These are phyloP conservation scores for Eubasilissa regina DNA, from an alignment of 1,140 invertebrate species.

Conservation along the genomic window DNA sequence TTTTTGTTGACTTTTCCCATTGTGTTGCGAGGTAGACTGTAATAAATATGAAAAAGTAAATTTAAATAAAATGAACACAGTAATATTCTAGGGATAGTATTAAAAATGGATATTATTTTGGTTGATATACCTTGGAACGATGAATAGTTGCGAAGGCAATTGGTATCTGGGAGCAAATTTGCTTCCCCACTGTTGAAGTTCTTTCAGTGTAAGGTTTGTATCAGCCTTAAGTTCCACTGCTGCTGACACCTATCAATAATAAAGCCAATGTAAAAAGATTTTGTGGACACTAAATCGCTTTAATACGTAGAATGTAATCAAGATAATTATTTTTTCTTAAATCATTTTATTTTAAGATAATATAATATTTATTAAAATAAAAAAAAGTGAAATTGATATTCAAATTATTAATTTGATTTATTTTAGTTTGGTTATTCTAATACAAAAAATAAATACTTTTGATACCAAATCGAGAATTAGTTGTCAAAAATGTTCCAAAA, in stretches of 20 bases:
- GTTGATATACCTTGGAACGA: slow-evolving; percentile 49
- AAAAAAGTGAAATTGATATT: too few species aligned
- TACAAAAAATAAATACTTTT: too few species aligned
- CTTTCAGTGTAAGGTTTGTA: slow-evolving; percentile 39
- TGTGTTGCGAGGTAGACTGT: slow-evolving; percentile 50
- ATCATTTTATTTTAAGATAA: too few species aligned
- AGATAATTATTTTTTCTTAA: too few species aligned
- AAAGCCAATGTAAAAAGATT: too few species aligned
- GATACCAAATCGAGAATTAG: too few species aligned
- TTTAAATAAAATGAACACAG: neutral
- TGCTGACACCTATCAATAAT: slow-evolving; percentile 49
- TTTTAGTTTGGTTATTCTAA: too few species aligned
- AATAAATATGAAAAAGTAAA: slow-evolving; percentile 32
- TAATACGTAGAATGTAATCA: too few species aligned
- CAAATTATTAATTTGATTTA: too few species aligned
- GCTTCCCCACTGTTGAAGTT: slow-evolving; percentile 51
- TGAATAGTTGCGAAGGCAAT: slow-evolving; percentile 44
- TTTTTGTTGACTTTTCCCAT: slow-evolving; percentile 59
- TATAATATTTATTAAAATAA: too few species aligned
- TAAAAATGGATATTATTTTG: neutral
- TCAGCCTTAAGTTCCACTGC: slow-evolving; percentile 46
- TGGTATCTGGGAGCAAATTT: slow-evolving; percentile 54
- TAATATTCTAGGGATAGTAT: neutral
- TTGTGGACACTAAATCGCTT: too few species aligned
- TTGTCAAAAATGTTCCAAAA: too few species aligned